phyloP scores from a whole-genome alignment of 2,113 vertebrate genomes.

The Actenoides lindsayi region DNA sequence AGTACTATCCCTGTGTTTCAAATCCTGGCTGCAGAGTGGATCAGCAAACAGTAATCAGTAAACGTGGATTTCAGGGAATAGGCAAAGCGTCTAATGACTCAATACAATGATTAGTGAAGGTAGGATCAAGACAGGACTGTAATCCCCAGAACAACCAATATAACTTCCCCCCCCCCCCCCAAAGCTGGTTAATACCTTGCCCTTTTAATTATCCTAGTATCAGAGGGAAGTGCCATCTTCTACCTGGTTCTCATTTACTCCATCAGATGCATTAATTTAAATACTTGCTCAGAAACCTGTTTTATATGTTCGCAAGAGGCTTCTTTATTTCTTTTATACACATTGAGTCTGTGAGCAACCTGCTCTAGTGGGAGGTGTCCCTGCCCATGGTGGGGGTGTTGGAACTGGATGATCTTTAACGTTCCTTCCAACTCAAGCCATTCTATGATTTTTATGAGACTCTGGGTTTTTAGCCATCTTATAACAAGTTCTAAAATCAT shows the following conservation, averaged over 20 bases:
- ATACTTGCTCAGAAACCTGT: too few relatives aligned
- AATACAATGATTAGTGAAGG: constrained; percentile 16
- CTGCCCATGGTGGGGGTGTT: too few relatives aligned
- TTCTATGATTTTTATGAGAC: background rate
- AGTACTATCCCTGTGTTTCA: background rate
- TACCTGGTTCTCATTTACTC: constrained; percentile 40
- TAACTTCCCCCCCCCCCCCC: background rate
- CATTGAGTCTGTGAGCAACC: background rate
- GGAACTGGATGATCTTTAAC: too few relatives aligned
- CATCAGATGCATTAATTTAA: constrained; percentile 23
- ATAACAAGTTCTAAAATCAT: background rate
- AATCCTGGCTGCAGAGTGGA: constrained; percentile 2
- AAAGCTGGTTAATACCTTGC: constrained; percentile 54
- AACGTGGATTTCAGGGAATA: constrained; percentile 20
- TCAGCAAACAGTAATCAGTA: constrained; percentile 33
- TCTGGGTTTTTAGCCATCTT: background rate
- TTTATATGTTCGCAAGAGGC: too few relatives aligned
- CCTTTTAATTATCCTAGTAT: constrained; percentile 53
- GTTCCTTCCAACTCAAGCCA: too few relatives aligned
- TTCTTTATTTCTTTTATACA: background rate
- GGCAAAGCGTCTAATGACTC: constrained; percentile 47
- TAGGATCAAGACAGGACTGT: background rate
- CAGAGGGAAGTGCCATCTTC: background rate
- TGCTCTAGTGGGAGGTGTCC: too few relatives aligned
- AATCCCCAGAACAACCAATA: background rate